phyloP scores from a whole-genome alignment of 2,113 vertebrate genomes.

The Gallinago media region DNA sequence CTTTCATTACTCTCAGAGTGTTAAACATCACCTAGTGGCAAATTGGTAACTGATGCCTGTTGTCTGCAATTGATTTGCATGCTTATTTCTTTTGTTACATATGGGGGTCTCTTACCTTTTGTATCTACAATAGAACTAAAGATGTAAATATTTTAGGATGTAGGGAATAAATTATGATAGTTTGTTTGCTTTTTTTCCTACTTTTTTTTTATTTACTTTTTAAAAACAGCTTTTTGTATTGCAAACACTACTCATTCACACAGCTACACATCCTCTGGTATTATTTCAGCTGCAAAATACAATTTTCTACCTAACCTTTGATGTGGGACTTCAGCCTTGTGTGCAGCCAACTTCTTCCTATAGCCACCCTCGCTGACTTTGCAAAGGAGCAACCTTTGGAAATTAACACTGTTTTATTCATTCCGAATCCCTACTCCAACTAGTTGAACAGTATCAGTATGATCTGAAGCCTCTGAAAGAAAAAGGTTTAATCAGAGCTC shows the following conservation, averaged over 20 bases:
- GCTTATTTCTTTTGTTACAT: neutral
- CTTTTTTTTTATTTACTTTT: neutral
- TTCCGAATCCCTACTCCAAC: neutral
- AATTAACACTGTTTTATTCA: neutral
- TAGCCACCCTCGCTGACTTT: neutral
- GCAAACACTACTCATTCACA: neutral
- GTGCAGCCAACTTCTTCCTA: neutral
- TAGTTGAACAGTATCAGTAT: neutral
- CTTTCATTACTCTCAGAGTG: constrained; percentile 30
- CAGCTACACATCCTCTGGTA: neutral
- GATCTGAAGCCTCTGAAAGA: constrained; percentile 2
- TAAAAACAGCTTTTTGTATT: neutral
- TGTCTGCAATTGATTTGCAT: neutral
- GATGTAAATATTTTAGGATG: constrained; percentile 3
- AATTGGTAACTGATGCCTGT: neutral
- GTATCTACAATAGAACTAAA: neutral
- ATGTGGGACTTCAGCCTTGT: neutral
- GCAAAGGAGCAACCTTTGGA: neutral
- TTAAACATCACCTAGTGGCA: constrained; percentile 34
- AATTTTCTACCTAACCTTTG: neutral
- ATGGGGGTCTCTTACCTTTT: neutral
- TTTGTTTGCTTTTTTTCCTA: neutral
- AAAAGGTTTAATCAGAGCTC: neutral
- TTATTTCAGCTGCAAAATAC: neutral
- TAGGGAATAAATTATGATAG: neutral